Conservation (phyloP, 2,888 invertebrate genomes). For the Ypsolopha sequella region DNA sequence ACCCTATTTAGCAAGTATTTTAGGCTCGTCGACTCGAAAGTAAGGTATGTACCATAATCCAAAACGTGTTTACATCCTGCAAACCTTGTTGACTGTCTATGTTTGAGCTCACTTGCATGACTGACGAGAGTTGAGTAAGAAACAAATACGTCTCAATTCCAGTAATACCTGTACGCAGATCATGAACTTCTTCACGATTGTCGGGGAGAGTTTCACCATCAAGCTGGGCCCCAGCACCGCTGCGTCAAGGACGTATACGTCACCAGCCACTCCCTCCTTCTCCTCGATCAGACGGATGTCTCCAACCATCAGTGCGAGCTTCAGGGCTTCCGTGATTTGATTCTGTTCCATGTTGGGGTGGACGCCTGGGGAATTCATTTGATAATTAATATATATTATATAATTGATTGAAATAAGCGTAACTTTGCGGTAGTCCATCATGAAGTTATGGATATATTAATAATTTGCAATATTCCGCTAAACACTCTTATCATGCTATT, state of each 20-base stretch:
- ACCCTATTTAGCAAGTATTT: too few species aligned
- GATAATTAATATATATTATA: not conserved
- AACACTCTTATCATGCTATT: too few species aligned
- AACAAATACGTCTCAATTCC: not conserved
- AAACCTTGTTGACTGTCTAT: too few species aligned
- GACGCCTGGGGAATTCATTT: constrained; percentile 39
- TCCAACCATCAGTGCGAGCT: constrained; percentile 86
- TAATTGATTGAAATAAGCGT: too few species aligned
- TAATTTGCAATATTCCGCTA: too few species aligned
- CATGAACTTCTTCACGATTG: constrained; percentile 85
- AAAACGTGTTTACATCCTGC: not conserved
- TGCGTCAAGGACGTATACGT: constrained; percentile 85
- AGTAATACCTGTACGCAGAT: constrained; percentile 78
- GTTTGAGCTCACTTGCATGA: not conserved
- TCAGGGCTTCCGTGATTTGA: constrained; percentile 80
- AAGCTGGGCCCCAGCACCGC: constrained; percentile 80
- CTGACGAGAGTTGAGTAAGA: not conserved
- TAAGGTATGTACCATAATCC: not conserved
- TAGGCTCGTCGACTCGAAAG: too few species aligned
- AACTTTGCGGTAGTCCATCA: too few species aligned
- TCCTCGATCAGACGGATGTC: constrained; percentile 84
- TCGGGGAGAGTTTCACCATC: constrained; percentile 84
- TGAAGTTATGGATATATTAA: too few species aligned
- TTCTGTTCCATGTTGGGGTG: constrained; percentile 76
- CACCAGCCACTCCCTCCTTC: constrained; percentile 83